Conservation (phyloP, 2,888 invertebrate species). For the Troides aeacus region DNA sequence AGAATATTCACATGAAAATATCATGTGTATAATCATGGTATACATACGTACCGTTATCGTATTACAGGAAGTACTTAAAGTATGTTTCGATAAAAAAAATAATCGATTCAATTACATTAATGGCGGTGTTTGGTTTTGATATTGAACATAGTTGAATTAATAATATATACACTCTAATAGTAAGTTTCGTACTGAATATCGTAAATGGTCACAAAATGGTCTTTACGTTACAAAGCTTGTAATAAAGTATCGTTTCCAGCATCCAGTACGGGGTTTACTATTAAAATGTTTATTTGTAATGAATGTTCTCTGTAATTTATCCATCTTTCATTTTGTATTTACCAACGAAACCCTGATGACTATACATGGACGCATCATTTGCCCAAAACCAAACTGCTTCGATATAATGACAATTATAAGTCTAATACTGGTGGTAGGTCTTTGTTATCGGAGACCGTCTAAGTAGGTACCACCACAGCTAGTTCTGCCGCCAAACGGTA, state of each 20-base stretch:
- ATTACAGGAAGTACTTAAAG: not conserved
- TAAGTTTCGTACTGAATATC: not conserved
- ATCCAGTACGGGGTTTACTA: not conserved
- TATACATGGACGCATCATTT: too few species aligned
- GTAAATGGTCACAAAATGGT: not conserved
- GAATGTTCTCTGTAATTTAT: not conserved
- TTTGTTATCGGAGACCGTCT: too few species aligned
- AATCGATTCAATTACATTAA: not conserved
- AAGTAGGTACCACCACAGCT: too few species aligned
- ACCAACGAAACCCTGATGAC: too few species aligned
- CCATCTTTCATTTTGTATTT: too few species aligned
- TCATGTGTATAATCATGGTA: not conserved
- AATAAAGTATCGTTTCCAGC: not conserved
- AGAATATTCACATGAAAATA: conserved; percentile 30
- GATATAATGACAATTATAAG: too few species aligned
- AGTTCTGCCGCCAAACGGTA: too few species aligned
- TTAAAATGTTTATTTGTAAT: not conserved
- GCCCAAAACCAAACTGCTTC: too few species aligned
- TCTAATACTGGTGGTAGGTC: too few species aligned
- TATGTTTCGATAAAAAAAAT: not conserved
- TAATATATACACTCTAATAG: not conserved
- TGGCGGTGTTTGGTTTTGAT: not conserved
- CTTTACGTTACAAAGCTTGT: not conserved
- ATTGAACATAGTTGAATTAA: not conserved
- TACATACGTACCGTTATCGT: not conserved